Evolutionary conservation across 2,888 invertebrate genomes (phyloP), one percentile per base, ranked within the genome.

Genomic region (Nasonovia ribisnigri): DNA sequence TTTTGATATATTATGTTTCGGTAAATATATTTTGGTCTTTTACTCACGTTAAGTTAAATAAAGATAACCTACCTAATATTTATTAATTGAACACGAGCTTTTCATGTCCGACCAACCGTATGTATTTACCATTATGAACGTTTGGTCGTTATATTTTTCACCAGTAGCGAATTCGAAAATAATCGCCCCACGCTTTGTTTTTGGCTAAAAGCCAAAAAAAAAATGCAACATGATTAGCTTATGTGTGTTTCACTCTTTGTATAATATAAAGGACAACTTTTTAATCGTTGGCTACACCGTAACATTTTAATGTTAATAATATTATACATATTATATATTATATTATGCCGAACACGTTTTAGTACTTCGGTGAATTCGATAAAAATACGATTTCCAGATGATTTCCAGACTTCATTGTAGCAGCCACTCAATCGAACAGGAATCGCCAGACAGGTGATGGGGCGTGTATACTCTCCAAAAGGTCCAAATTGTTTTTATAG

Each of bases 101-200:
- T 91, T 91, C 84, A 54, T 54, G 57, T 60, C 91, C 89, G 93
- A 90, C 89, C 93, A 93, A 89, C 84, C 93, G 93, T 93, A 93
- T 93, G 89, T 90, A 92, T 92, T 89, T 46, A 77, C 46, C 84
- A 54, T 84, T 90, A 84, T 93, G 93, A 90, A 93, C 93, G 93
- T 93, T 93, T 93, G 93, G 89, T 93, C 36, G 92, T 51, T 84
- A 84, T 84, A 42, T 48, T 93, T 77, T 88, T 92, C 67, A 36
- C 46, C 67, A 77, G 36, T 77, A 36, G 91, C 57, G 46, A 88
- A 36, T 43, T 57, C 57, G 46, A 92, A 92, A 92, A 51, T 67
- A 42, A 57, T 60, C 92, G 42, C 54, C 36, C 36, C 87, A 46
- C 92, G 92, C 46, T 77, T 90, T 90, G 84, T 54, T 84, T 29